Base-by-base conservation (phyloP, 2,113 vertebrate species). In the Varanus komodoensis region DNA sequence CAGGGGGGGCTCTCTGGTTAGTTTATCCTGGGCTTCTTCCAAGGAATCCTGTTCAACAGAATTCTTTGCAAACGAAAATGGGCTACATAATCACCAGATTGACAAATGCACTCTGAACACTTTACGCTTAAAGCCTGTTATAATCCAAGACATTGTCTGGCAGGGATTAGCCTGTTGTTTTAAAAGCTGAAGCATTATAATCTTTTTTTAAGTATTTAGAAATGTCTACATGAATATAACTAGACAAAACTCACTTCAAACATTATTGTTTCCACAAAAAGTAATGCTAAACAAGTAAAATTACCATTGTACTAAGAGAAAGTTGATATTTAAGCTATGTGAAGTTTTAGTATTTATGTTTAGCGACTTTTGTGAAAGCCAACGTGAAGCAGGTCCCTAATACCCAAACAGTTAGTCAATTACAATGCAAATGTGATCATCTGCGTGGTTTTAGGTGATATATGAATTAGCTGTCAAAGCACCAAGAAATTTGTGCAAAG, bases 1-100 rank as follows among this genome's bases (percentile, higher is more conserved):
- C 95, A 97, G 97, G 83, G 96, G 97, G 97, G 89, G 97, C 95
- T 94, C 93, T 94, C 89, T 69, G 94, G 93, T 92, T 88, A 94
- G 93, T 94, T 97, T 96, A 93, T 80, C 54, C 93, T 95, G 91
- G 95, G 95, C 44, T 89, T 88, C 91, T 92, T 96, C 94, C 94
- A 97, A 93, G 93, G 95, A 96, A 93, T 89, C 48, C 79, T 92
- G 91, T 89, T 34, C 90, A 91, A 78, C 74, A 7, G 57, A 34
- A 80, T 1, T 6, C 83, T 92, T 77, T 5, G 83, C 87, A 93
- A 95, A 89, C 89, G 93, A 91, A 90, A 0, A 69, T 8, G 71
- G 0, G 88, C 87, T 57, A 15, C 0, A 79, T 48, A 81, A 9
- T 48, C 8, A 48, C 0, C 52, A 61, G 25, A 81, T 80, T 57